These are phyloP conservation scores for Helicorthomorpha holstii DNA, from an alignment of 1,140 invertebrate species.

Conservation along the genomic window DNA sequence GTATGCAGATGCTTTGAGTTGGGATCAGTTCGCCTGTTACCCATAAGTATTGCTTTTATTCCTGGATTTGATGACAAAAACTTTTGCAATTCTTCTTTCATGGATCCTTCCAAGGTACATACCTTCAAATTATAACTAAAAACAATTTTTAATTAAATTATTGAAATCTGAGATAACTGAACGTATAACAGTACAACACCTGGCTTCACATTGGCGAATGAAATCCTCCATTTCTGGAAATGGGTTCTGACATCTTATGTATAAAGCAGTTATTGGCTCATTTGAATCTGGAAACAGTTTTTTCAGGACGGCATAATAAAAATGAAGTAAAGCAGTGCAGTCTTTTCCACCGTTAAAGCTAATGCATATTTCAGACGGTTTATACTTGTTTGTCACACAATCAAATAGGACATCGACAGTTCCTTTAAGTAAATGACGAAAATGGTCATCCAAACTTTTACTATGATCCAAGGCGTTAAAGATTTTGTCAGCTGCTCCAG, in stretches of 20 bases:
- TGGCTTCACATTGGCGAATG: conserved; percentile 1
- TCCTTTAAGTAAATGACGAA: neutral
- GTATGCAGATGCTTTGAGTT: conserved; percentile 41
- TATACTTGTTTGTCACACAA: conserved; percentile 30
- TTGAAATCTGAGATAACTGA: too few species aligned
- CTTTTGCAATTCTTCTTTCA: conserved; percentile 46
- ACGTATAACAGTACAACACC: neutral
- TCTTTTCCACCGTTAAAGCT: conserved; percentile 97
- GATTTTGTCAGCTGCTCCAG: conserved; percentile 18
- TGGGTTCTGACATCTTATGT: conserved; percentile 51
- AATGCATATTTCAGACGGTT: conserved; percentile 54
- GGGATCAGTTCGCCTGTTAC: conserved; percentile 68
- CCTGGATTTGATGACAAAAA: conserved; percentile 41
- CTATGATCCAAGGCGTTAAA: neutral
- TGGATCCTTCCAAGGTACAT: conserved; percentile 44
- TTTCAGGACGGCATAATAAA: conserved; percentile 44
- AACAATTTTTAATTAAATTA: too few species aligned
- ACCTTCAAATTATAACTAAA: conserved; percentile 52
- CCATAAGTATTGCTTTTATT: conserved; percentile 72
- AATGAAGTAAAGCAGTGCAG: conserved; percentile 74
- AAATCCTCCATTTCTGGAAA: conserved; percentile 78
- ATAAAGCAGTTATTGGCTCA: conserved; percentile 34
- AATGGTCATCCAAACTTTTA: neutral
- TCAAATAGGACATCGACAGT: conserved; percentile 18
- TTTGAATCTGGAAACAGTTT: conserved; percentile 28